A percentile compares a stretch with the other conserved stretches of the same genome.
phyloP scores from a whole-genome alignment of 35 echinoderm and acorn worm species.

The Hemicentrotus pulcherrimus region DNA sequence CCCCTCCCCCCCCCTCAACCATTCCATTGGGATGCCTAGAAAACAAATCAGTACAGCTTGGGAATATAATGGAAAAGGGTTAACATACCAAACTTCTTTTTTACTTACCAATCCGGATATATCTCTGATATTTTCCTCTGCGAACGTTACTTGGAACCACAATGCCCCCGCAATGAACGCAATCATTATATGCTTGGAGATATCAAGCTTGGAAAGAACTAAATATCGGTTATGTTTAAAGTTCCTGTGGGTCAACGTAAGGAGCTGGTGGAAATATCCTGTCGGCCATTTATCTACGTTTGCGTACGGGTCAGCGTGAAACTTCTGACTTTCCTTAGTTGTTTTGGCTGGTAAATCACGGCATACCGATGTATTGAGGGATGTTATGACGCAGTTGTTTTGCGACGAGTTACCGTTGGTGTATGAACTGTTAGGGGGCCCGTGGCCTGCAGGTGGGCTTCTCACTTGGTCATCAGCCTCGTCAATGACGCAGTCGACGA shows the following conservation, averaged over 20 bases:
- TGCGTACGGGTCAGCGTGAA: background rate
- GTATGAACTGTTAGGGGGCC: background rate
- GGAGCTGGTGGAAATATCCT: slow-evolving; percentile 57
- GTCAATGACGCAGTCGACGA: background rate
- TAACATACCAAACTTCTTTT: no score
- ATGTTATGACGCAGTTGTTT: background rate
- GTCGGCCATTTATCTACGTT: slow-evolving; percentile 58
- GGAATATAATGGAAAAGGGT: no score
- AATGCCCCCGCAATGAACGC: slow-evolving; percentile 59
- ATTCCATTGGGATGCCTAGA: no score
- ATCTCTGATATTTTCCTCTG: slow-evolving; percentile 55
- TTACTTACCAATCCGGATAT: slow-evolving; percentile 71
- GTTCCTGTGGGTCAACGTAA: slow-evolving; percentile 55
- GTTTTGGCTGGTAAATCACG: background rate
- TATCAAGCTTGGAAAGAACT: slow-evolving; percentile 57
- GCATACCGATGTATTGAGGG: background rate
- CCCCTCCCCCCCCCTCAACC: no score
- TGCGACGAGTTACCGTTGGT: background rate
- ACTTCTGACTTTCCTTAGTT: background rate
- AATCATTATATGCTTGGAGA: slow-evolving; percentile 52
- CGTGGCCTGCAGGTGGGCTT: background rate
- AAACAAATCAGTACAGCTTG: no score
- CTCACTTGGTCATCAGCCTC: background rate
- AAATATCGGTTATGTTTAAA: slow-evolving; percentile 61
- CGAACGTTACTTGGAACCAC: slow-evolving; percentile 60